Conservation (phyloP, 2,113 vertebrate genomes). For the Mustela lutreola region DNA sequence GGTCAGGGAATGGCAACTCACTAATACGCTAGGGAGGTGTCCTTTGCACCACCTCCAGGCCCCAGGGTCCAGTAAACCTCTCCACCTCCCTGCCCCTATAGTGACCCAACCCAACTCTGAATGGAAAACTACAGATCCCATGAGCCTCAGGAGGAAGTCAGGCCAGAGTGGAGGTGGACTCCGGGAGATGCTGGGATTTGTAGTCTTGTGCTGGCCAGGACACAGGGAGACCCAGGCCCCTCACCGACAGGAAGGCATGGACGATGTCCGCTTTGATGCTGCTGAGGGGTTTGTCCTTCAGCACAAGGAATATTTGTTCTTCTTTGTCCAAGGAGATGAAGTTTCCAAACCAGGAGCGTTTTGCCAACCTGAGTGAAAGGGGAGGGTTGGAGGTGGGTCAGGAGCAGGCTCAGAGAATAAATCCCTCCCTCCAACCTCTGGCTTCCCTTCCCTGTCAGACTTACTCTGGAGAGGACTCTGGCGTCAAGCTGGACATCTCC, state of each 20-base stretch:
- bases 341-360: conserved; percentile 97
- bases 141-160: background rate
- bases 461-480: conserved; percentile 97
- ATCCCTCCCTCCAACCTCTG: background rate
- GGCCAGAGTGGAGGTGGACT: accelerated
- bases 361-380: conserved; percentile 90
- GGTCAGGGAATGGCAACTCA: background rate
- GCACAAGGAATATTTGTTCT: conserved; percentile 96
- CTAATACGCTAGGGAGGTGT: background rate
- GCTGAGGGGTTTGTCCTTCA: conserved; percentile 96
- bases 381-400: background rate
- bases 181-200: background rate
- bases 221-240: background rate
- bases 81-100: background rate
- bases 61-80: background rate
- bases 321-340: conserved; percentile 97
- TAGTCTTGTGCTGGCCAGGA: background rate
- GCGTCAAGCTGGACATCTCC: conserved; percentile 96
- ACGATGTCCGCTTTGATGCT: conserved; percentile 97
- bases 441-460: conserved; percentile 72
- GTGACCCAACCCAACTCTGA: background rate
- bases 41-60: background rate
- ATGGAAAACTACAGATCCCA: background rate
- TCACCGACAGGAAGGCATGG: conserved; percentile 96
- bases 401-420: background rate